phyloP scores from a whole-genome alignment of 1,140 invertebrate species.

The Bombus fervidus region DNA sequence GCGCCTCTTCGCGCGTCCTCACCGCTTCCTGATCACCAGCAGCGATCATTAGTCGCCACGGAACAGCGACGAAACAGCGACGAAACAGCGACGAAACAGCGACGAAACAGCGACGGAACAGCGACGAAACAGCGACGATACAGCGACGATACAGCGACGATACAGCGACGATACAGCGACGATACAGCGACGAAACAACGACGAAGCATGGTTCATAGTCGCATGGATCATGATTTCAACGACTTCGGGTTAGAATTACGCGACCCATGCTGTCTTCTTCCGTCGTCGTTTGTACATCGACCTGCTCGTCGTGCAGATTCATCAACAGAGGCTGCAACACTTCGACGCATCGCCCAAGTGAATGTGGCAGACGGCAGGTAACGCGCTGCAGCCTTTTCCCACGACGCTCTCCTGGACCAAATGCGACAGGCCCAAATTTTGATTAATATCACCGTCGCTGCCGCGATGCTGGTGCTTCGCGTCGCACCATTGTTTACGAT shows the following conservation, averaged over 20 bases:
- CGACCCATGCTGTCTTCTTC: slow-evolving; percentile 13
- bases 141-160: too few relatives aligned
- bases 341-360: slow-evolving; percentile 84
- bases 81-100: too few relatives aligned
- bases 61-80: too few relatives aligned
- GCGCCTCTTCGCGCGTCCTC: not conserved
- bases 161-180: too few relatives aligned
- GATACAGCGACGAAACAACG: not conserved
- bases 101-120: too few relatives aligned
- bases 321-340: slow-evolving; percentile 85
- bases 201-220: not conserved
- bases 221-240: not conserved
- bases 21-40: not conserved
- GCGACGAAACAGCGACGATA: too few relatives aligned
- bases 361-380: slow-evolving; percentile 83
- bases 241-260: not conserved
- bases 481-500: slow-evolving; percentile 77
- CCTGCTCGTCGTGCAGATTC: slow-evolving; percentile 28
- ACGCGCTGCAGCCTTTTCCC: slow-evolving; percentile 78
- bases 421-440: slow-evolving; percentile 79
- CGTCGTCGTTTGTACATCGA: slow-evolving; percentile 28
- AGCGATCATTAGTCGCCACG: slow-evolving; percentile 9
- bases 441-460: slow-evolving; percentile 83
- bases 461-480: slow-evolving; percentile 77
- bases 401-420: slow-evolving; percentile 73